Conservation (phyloP, 2,113 vertebrate species). For the Microtus richardsoni region DNA sequence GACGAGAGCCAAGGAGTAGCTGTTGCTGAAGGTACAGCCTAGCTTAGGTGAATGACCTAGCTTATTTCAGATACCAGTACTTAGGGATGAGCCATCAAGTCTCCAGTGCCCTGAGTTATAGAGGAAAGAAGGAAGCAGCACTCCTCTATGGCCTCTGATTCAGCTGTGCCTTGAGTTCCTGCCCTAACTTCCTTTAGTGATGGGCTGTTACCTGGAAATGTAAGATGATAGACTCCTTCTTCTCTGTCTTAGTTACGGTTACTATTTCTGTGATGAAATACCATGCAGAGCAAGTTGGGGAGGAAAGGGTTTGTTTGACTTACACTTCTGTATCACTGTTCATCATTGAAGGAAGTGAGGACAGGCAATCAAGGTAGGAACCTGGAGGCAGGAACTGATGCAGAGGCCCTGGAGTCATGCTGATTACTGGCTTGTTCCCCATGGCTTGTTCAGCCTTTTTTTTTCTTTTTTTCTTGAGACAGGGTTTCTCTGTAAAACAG, state of each 20-base stretch:
- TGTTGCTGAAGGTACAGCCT: not conserved
- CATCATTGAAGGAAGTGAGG: not conserved
- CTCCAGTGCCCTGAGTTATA: not conserved
- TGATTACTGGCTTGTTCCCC: not conserved
- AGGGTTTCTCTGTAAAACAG: too few species aligned
- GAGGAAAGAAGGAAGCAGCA: not conserved
- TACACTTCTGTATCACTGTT: not conserved
- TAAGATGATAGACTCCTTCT: not conserved
- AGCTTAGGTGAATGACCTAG: not conserved
- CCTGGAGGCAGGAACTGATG: not conserved
- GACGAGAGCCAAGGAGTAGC: not conserved
- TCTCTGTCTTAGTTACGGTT: not conserved
- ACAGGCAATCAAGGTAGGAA: not conserved
- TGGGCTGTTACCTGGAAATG: not conserved
- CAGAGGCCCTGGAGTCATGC: not conserved
- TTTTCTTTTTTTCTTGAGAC: too few species aligned
- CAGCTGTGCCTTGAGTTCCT: not conserved
- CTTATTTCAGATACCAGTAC: not conserved
- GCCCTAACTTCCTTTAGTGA: not conserved
- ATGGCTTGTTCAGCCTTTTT: not conserved
- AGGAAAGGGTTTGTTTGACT: not conserved
- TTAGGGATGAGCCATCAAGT: not conserved
- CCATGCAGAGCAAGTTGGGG: not conserved
- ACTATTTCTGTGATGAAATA: not conserved
- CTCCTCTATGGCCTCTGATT: not conserved